Evolutionary conservation across 1,140 invertebrate genomes (phyloP).

Genomic region (Ceratitis capitata): DNA sequence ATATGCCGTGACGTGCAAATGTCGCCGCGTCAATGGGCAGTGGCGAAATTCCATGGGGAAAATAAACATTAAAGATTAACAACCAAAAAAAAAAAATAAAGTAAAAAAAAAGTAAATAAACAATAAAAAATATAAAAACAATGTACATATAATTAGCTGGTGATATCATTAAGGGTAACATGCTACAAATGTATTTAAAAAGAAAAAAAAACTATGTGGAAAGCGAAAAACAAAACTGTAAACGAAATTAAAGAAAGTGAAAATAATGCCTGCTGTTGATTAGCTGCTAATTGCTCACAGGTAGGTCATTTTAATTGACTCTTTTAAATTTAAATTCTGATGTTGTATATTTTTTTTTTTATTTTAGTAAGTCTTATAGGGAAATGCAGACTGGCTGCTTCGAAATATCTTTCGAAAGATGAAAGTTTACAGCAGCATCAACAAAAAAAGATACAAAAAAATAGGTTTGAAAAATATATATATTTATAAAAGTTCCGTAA

Average conservation of each 20-base stretch:
- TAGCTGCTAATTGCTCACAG: not conserved
- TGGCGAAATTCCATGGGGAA: not conserved
- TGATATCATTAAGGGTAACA: conserved; percentile 16
- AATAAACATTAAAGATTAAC: not conserved
- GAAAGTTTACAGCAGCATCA: too few relatives aligned
- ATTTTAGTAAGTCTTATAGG: not conserved
- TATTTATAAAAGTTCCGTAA: too few relatives aligned
- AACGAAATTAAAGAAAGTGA: conserved; percentile 1
- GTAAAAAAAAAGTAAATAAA: not conserved
- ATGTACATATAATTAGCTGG: not conserved
- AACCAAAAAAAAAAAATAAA: not conserved
- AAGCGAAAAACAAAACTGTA: too few relatives aligned
- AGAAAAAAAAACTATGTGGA: not conserved
- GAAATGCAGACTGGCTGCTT: not conserved
- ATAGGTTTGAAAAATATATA: too few relatives aligned
- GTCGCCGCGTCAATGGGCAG: not conserved
- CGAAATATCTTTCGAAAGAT: not conserved
- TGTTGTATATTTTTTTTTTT: not conserved
- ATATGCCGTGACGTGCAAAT: not conserved
- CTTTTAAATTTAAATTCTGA: not conserved
- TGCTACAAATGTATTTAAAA: not conserved
- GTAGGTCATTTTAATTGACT: not conserved
- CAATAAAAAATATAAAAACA: not conserved
- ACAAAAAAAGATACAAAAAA: too few relatives aligned
- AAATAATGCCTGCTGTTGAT: conserved; percentile 15